Evolutionary conservation across 1,140 invertebrate species (phyloP), one percentile per base, ranked within the genome.

Genomic region (Drosophila athabasca): DNA sequence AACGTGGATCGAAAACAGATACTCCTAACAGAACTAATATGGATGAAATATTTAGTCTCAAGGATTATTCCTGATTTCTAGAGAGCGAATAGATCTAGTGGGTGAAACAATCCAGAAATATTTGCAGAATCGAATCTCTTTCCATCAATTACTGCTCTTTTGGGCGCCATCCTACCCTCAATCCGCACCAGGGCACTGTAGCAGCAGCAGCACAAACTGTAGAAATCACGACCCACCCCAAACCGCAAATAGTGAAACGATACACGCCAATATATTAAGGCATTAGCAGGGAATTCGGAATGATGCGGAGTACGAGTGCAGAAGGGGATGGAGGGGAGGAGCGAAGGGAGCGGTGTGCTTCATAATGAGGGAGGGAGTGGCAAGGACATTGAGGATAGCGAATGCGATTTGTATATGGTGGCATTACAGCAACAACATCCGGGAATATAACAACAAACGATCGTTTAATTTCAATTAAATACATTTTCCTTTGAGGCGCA

Each of bases 391-490:
- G 69, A 73, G 50, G 65, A 72, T 72, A 55, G 50, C 79, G 79
- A 88, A 88, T 88, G 84, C 84, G 79, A 88, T 88, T 88, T 88
- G 83, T 88, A 88, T 83, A 83, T 83, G 83, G 83, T 88, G 84
- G 84, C 79, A 83, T 88, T 83, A 88, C 76, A 88, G 17, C 55
- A 87, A 85, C 62, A 85, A 58, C 60, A 84, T 39, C 53, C 54
- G 44, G 57, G 68, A 31, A 49, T 77, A 62, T 50, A 72, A 72
- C 76, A 88, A 89, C 90, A 90, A 90, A 83, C 79, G 90, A 91
- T 91, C 90, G 90, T 91, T 91, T 91, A 91, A 90, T 90, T 91
- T 90, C 90, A 91, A 91, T 91, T 91, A 91, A 88, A 90, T 83
- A 81, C 70, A 83, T 79, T 83, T 85, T 79, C 72, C 62, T 73